These are phyloP conservation scores for Macropis europaea DNA, from an alignment of 2,888 invertebrate species.

Conservation along the genomic window DNA sequence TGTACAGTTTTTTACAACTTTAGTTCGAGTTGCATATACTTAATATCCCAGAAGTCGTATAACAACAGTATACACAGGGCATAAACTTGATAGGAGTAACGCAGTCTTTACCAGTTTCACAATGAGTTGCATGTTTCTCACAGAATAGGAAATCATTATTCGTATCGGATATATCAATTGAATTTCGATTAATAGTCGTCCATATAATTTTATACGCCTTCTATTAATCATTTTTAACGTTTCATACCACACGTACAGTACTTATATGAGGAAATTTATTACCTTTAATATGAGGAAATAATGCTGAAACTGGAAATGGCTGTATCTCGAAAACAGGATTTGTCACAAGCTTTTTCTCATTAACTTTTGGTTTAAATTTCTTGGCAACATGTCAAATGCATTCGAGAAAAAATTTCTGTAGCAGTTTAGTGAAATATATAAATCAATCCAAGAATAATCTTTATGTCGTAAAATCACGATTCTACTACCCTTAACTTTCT, in stretches of 20 bases:
- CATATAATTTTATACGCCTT: background rate
- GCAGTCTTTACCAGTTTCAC: no score
- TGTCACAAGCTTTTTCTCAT: background rate
- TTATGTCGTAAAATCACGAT: conserved; percentile 22
- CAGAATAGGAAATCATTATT: no score
- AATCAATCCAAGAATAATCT: conserved; percentile 12
- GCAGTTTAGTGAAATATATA: background rate
- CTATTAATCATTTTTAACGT: background rate
- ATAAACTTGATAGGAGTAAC: no score
- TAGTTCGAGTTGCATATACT: no score
- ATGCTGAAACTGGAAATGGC: background rate
- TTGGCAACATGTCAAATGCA: background rate
- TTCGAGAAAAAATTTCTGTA: background rate
- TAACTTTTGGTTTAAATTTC: background rate
- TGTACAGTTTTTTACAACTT: no score
- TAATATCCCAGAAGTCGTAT: no score
- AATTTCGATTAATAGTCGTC: background rate
- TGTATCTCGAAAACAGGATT: background rate
- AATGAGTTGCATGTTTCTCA: no score
- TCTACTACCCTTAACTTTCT: conserved; percentile 1
- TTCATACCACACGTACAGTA: background rate
- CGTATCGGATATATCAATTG: no score
- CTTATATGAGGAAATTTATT: no score
- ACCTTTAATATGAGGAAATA: no score
- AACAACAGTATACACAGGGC: no score